Conservation (phyloP, 2,888 invertebrate genomes). For the Megaustenia siamemsis region DNA sequence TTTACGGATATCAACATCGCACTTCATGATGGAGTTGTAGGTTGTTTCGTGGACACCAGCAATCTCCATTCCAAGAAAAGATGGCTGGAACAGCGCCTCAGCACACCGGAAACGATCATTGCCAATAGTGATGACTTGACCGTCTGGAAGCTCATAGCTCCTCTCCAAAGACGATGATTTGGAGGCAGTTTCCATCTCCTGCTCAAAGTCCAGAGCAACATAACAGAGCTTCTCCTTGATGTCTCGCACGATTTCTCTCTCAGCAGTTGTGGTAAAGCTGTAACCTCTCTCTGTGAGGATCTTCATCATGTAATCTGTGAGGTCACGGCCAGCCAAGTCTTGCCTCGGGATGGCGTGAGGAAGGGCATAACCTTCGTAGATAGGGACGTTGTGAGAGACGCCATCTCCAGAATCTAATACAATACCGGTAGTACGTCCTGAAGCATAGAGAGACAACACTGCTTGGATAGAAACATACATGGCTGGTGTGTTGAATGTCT, state of each 20-base stretch:
- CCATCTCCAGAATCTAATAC: slow-evolving; percentile 9
- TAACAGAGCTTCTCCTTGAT: slow-evolving; percentile 20
- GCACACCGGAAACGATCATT: slow-evolving; percentile 56
- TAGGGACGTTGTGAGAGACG: slow-evolving; percentile 13
- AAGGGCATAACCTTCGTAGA: slow-evolving; percentile 19
- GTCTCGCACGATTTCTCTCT: slow-evolving; percentile 88
- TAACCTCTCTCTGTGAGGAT: slow-evolving; percentile 79
- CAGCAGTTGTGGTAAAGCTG: slow-evolving; percentile 84
- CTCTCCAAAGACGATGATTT: slow-evolving; percentile 86
- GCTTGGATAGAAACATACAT: slow-evolving; percentile 86
- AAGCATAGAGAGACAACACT: slow-evolving; percentile 91
- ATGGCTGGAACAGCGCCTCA: slow-evolving; percentile 74
- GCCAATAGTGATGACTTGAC: slow-evolving; percentile 75
- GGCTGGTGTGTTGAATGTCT: slow-evolving; percentile 93
- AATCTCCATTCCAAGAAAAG: slow-evolving; percentile 64
- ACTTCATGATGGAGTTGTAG: slow-evolving; percentile 33
- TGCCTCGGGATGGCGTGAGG: slow-evolving; percentile 15
- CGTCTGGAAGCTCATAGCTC: slow-evolving; percentile 73
- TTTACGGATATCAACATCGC: slow-evolving; percentile 22
- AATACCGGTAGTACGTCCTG: slow-evolving; percentile 94
- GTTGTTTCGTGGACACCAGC: slow-evolving; percentile 25
- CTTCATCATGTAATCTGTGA: slow-evolving; percentile 24
- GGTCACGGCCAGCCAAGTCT: slow-evolving; percentile 27
- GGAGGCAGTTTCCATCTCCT: slow-evolving; percentile 89
- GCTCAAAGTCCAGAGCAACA: slow-evolving; percentile 22